Evolutionary conservation across 2,113 vertebrate species (phyloP).

Genomic region (Dascyllus trimaculatus): DNA sequence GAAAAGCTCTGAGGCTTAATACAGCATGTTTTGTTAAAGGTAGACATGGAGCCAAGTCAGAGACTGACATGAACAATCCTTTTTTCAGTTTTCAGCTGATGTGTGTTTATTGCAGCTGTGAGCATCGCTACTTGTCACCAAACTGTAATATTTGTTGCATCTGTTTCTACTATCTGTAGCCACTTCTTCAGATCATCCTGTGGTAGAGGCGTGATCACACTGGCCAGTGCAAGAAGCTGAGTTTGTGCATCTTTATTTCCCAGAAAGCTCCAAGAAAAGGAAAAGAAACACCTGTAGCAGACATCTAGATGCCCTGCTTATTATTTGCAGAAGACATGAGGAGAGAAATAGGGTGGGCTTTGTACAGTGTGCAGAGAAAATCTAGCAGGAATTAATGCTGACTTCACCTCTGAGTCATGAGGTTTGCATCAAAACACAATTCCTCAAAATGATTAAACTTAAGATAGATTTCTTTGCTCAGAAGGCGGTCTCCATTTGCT

Average conservation of each 20-base stretch:
- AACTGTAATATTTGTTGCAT: not conserved
- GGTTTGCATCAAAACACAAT: conserved; percentile 5
- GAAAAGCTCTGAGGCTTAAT: not conserved
- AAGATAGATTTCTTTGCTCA: conserved; percentile 2
- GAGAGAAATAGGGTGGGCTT: not conserved
- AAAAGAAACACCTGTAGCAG: not conserved
- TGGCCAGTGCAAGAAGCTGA: not conserved
- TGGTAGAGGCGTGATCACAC: not conserved
- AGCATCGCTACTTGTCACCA: too few relatives aligned
- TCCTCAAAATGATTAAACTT: conserved; percentile 8
- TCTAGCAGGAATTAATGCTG: not conserved
- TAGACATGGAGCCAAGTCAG: not conserved
- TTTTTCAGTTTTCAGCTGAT: too few relatives aligned
- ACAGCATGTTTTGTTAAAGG: not conserved
- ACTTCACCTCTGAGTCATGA: conserved; percentile 11
- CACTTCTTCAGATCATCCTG: not conserved
- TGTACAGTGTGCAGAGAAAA: not conserved
- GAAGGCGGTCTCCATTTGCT: conserved; percentile 14
- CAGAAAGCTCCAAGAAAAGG: not conserved
- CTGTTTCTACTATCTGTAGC: not conserved
- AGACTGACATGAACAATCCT: not conserved
- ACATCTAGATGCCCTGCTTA: not conserved
- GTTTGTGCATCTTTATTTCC: not conserved
- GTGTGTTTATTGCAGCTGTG: not conserved
- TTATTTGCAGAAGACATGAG: not conserved